Evolutionary conservation across 1,140 invertebrate species (phyloP), one percentile per base, ranked within the genome.

Genomic region (Micrasema longulum): DNA sequence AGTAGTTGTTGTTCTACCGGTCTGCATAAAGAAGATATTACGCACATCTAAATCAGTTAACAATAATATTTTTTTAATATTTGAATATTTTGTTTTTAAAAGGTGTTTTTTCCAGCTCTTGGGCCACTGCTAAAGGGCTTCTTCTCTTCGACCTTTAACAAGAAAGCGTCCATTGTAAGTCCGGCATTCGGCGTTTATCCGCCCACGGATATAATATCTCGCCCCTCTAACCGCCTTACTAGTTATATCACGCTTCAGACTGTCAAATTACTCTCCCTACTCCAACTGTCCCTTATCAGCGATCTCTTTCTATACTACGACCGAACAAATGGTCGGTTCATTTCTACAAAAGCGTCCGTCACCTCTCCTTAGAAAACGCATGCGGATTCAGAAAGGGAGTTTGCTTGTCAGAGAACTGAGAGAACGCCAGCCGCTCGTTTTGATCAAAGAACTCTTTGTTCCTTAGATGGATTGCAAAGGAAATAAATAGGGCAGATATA

Each of bases 101-200:
- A n/a, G n/a, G n/a, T n/a, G n/a, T n/a, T n/a, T n/a, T n/a, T n/a
- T n/a, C n/a, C 31, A 1, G 53, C 53, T 57, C 53, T n/a, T 16
- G 23, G 23, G 31, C 53, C 53, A 16, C 31, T 20, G 53, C 20
- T 57, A 11, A 18, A 35, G 26, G 26, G 31, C 53, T 36, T 36
- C n/a, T 38, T 14, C 53, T 18, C 53, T 35, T 20, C 53, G 36
- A 16, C 53, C 53, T 57, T 57, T 57, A 57, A 57, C 36, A 36
- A 57, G 23, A 57, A 57, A 57, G 31, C 9, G 31, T 10, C 23
- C 53, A 57, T 57, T 38, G 53, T 36, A 35, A 35, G 53, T 57
- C 53, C 53, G 53, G 31, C 53, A 57, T 57, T 57, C 53, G 9
- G 14, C n/a, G n/a, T 57, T 57, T 57, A 57, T 35, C 53, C 53